Base-by-base conservation (phyloP, 2,797 vertebrate species). In the Falco biarmicus region DNA sequence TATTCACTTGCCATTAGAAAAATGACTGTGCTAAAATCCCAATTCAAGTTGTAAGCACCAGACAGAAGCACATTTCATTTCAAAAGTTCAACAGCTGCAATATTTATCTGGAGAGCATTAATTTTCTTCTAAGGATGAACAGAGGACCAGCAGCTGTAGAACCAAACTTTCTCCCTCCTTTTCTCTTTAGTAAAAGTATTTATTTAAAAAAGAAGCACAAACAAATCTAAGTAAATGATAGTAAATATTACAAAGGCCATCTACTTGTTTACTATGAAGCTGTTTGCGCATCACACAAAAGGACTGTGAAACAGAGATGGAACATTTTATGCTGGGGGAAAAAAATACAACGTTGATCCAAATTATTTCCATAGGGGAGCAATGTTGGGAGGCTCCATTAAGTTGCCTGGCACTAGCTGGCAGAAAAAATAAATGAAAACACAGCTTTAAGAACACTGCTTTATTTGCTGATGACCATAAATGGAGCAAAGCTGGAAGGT, bases 381-480 rank as follows among this genome's bases (percentile, higher is more conserved):
- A 87, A 89, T 78, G 74, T 41, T 87, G 83, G 66, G 87, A 85
- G 53, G 79, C 76, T 84, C 43, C 84, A 57, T 66, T 76, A 88
- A 66, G 16, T 57, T 88, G 94, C 92, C 94, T 97, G 95, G 90
- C 88, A 96, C 96, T 87, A 82, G 65, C 87, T 95, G 94, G 93
- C 76, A 95, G 92, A 77, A 95, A 92, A 93, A 94, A 96, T 64
- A 96, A 80, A 93, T 75, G 53, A 93, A 96, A 96, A 91, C 59
- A 88, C 29, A 90, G 50, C 51, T 84, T 70, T 78, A 68, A 95
- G 50, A 93, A 91, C 75, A 94, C 43, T 68, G 90, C 91, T 85
- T 96, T 96, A 96, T 95, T 97, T 96, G 85, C 89, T 83, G 71
- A 82, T 53, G 84, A 84, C 77, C 78, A 92, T 69, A 97, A 95